Evolutionary conservation across 1,140 invertebrate species (phyloP).

Genomic region (Mamestra configurata): DNA sequence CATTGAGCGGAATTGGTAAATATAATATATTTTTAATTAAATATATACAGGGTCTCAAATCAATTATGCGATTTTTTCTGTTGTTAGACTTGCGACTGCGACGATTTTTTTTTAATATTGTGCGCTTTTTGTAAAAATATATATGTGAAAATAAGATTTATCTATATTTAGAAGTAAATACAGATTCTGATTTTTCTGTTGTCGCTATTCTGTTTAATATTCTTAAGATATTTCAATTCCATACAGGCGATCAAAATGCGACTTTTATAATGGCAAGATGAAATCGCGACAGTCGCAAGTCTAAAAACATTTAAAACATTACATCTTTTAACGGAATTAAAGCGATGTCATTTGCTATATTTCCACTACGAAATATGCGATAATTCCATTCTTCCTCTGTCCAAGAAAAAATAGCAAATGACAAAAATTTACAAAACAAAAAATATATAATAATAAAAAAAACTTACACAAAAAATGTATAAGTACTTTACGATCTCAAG

Average conservation of each 20-base stretch:
- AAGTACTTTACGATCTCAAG: constrained; percentile 22
- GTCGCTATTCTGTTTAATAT: neutral
- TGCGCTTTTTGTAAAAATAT: constrained; percentile 4
- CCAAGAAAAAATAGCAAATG: constrained; percentile 22
- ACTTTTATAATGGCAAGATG: neutral
- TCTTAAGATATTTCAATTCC: neutral
- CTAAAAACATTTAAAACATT: neutral
- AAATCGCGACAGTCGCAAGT: constrained; percentile 12
- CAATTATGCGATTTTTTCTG: neutral
- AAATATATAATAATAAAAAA: constrained; percentile 2
- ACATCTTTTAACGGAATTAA: constrained; percentile 3
- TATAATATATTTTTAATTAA: constrained; percentile 11
- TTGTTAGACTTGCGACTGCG: constrained; percentile 13
- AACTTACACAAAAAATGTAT: constrained; percentile 30
- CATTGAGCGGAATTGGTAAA: constrained; percentile 30
- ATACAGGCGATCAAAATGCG: neutral
- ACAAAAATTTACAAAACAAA: constrained; percentile 20
- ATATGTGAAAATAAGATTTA: neutral
- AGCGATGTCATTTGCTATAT: constrained; percentile 18
- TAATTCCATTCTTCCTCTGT: neutral
- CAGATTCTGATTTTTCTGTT: neutral
- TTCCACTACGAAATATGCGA: neutral
- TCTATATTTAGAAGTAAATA: constrained; percentile 18
- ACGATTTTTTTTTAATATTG: neutral
- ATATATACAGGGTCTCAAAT: constrained; percentile 1